These are phyloP conservation scores for Phodopus roborovskii DNA, from an alignment of 2,113 vertebrate species.

Conservation along the genomic window DNA sequence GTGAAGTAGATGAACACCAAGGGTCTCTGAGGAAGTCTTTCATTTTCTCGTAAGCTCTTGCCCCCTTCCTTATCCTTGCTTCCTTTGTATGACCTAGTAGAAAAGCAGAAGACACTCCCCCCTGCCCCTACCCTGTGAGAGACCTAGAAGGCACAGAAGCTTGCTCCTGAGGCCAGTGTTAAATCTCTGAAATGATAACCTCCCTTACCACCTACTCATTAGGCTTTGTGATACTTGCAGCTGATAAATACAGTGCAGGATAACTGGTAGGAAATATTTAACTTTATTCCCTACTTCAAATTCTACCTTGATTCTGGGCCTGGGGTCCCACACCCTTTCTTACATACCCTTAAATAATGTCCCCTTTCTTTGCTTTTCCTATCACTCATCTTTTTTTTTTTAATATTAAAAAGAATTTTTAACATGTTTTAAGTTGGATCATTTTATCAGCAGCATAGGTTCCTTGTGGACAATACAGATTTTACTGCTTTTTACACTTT, in stretches of 20 bases:
- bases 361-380: not conserved
- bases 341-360: not conserved
- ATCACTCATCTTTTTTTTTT: not conserved
- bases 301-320: not conserved
- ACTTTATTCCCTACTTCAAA: not conserved
- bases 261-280: not conserved
- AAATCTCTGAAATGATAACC: not conserved
- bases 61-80: too few relatives aligned
- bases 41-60: not conserved
- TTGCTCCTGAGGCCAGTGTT: not conserved
- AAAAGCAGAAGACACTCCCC: not conserved
- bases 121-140: not conserved
- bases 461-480: not conserved
- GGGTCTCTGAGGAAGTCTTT: not conserved
- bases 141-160: not conserved
- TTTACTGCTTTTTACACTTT: not conserved
- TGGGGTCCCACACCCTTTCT: not conserved
- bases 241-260: not conserved
- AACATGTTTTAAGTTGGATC: not conserved
- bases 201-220: not conserved
- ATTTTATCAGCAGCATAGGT: not conserved
- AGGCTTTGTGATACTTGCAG: not conserved
- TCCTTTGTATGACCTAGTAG: not conserved
- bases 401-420: not conserved
- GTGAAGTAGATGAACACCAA: not conserved